phyloP scores from a whole-genome alignment of 2,888 invertebrate species.

The Athalia cordata region DNA sequence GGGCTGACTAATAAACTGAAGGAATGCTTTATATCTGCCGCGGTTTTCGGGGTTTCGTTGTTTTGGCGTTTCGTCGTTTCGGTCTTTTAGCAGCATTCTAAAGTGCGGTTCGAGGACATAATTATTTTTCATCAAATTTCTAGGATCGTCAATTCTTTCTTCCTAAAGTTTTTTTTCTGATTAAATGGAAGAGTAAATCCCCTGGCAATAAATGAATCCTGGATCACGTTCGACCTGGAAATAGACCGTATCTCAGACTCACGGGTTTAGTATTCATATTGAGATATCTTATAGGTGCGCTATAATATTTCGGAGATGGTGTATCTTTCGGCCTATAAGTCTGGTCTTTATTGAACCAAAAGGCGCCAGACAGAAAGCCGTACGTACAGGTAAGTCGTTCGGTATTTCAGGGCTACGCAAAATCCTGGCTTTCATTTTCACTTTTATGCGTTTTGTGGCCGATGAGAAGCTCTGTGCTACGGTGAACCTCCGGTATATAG shows the following conservation, averaged over 20 bases:
- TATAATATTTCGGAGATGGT: constrained; percentile 12
- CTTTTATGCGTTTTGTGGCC: constrained; percentile 42
- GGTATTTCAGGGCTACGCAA: constrained; percentile 20
- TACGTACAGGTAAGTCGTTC: not conserved
- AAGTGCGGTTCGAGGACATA: constrained; percentile 8
- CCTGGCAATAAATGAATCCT: not conserved
- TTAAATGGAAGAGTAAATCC: not conserved
- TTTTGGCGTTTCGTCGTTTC: constrained; percentile 8
- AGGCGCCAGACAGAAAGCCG: constrained; percentile 43
- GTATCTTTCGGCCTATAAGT: constrained; percentile 41
- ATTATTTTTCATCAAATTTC: not conserved
- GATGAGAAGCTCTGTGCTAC: constrained; percentile 14
- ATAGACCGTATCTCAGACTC: constrained; percentile 7
- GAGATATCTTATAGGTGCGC: constrained; percentile 24
- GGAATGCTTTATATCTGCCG: constrained; percentile 57
- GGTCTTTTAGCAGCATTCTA: constrained; percentile 10
- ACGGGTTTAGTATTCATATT: constrained; percentile 35
- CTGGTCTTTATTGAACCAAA: constrained; percentile 39
- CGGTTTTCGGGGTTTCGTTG: constrained; percentile 36
- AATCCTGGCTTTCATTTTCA: constrained; percentile 42
- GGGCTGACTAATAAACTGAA: constrained; percentile 63
- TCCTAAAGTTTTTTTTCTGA: not conserved
- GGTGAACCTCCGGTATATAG: no score
- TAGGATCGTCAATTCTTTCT: not conserved
- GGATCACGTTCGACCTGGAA: not conserved